Evolutionary conservation across 2,797 vertebrate species (phyloP), one percentile per base, ranked within the genome.

Genomic region (Antennarius maculatus): DNA sequence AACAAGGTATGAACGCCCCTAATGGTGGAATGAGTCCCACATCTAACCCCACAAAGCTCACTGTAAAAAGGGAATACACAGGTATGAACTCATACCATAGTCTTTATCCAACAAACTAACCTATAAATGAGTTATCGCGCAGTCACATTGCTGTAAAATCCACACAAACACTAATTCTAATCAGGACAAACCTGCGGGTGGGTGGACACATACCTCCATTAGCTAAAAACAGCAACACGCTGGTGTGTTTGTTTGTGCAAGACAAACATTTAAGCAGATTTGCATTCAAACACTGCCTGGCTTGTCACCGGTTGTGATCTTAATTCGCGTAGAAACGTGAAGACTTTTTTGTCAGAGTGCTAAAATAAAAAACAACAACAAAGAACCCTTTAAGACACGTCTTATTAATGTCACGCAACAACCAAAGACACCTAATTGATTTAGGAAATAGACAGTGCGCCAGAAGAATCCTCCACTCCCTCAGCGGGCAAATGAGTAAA

Each of bases 1-100:
- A 98, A 83, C 95, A 93, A 92, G 94, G 94, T 93, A 95, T 95
- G 92, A 92, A 93, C 80, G 71, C 93, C 89, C 80, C 93, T 93
- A 95, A 93, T 82, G 92, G 92, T 93, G 93, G 94, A 91, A 92
- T 96, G 87, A 95, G 94, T 83, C 94, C 93, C 91, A 91, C 92
- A 90, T 94, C 94, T 90, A 96, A 95, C 74, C 90, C 94, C 89
- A 88, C 92, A 89, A 95, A 91, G 86, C 91, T 95, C 83, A 94
- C 94, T 88, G 93, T 96, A 82, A 97, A 97, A 94, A 97, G 92
- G 89, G 95, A 99, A 94, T 92, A 93, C 87, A 88, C 94, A 96
- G 95, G 95, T 96, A 96, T 74, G 90, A 71, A 86, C 83, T 68
- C 79, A 86, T 87, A 86, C 80, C 86, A 78, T 61, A 87, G 86